Base-by-base conservation (phyloP, 2,797 vertebrate species). In the Pangasius krempfi region DNA sequence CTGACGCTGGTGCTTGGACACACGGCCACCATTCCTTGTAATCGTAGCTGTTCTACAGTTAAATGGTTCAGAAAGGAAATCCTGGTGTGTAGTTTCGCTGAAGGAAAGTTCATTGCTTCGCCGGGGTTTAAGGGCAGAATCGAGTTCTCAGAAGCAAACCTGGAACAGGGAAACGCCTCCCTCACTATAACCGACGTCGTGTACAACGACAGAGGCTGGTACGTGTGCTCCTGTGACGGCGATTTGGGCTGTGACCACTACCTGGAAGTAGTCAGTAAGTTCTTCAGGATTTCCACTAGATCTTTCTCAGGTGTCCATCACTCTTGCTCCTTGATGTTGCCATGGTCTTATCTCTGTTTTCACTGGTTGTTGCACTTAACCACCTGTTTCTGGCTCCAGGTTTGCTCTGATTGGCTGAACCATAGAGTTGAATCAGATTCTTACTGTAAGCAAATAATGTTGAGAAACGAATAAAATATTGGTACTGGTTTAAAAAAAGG, bases 141-240 rank as follows among this genome's bases (percentile, higher is more conserved):
- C 3, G 0, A 33, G 52, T 79, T 79, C 76, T 79, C 52, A 4
- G n/a, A 1, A 33, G 76, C 3, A 4, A 20, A 79, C 76, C n/a
- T 79, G 76, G 56, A 16, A 18, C 16, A 56, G 30, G 76, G 76
- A 56, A 56, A 33, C 20, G 18, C 7, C 50, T 79, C 76, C 50
- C 50, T 79, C 14, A 54, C n/a, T 33, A 56, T 79, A 10, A 33
- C 50, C 76, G 30, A 8, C 2, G 14, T 16, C 1, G 76, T 22
- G 52, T 79, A 79, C 52, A 79, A 79, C 56, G 76, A 79, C 76
- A 33, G 76, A 56, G 33, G 76, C 52, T 56, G 76, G 76, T 79
- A 79, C n/a, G 8, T 54, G 3, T 79, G 76, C 6, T 79, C 52
- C 50, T 79, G 76, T 79, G 76, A 79, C 4, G 76, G 50, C 0